phyloP scores from a whole-genome alignment of 2,113 vertebrate genomes.

The Eclectus roratus region DNA sequence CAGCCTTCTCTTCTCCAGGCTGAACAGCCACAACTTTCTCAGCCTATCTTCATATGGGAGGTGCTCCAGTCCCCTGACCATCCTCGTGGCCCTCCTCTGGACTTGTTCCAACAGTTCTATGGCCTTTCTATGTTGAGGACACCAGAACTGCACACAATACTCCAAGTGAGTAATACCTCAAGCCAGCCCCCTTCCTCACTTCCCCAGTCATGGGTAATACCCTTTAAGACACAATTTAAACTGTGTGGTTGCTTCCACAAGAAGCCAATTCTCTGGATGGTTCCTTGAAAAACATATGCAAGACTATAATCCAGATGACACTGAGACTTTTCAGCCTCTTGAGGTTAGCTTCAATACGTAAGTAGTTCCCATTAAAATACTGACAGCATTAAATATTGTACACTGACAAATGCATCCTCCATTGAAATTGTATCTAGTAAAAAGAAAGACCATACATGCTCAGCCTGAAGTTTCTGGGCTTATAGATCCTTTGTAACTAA shows the following conservation, averaged over 20 bases:
- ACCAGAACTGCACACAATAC: too few species aligned
- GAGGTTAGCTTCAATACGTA: not conserved
- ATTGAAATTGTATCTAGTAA: not conserved
- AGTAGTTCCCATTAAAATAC: not conserved
- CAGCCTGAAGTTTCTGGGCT: not conserved
- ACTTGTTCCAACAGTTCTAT: too few species aligned
- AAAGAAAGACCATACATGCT: not conserved
- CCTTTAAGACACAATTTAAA: not conserved
- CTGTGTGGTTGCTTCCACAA: not conserved
- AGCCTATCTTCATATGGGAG: too few species aligned
- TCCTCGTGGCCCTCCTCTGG: too few species aligned
- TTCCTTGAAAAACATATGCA: not conserved
- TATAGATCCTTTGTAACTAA: not conserved
- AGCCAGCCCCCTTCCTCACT: not conserved
- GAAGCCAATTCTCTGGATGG: not conserved
- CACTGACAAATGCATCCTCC: not conserved
- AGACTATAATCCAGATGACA: not conserved
- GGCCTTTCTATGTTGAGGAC: too few species aligned
- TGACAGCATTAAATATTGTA: not conserved
- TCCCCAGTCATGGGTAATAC: not conserved
- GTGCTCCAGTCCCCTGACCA: too few species aligned
- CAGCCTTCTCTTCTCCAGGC: too few species aligned
- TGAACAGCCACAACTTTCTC: too few species aligned
- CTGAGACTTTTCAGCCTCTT: too few species aligned
- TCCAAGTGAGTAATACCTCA: not conserved